Evolutionary conservation across 2,888 invertebrate genomes (phyloP).

Genomic region (Cerastis leucographa): DNA sequence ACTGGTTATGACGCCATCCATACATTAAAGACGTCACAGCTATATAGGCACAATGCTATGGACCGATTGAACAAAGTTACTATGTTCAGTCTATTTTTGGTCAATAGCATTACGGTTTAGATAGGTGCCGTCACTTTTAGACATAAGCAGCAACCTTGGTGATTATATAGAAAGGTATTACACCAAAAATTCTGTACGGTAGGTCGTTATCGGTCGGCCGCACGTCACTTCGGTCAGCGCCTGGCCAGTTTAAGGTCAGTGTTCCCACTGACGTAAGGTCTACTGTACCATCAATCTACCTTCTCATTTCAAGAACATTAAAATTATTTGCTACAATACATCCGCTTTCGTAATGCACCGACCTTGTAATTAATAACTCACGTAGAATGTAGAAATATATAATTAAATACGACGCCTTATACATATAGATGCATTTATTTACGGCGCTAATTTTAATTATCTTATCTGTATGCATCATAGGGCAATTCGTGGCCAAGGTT

Average conservation of each 20-base stretch:
- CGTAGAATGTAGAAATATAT: slow-evolving; percentile 20
- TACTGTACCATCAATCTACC: slow-evolving; percentile 4
- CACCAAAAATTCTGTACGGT: background rate
- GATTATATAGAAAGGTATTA: background rate
- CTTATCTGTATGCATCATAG: slow-evolving; percentile 44
- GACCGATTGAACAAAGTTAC: too few relatives aligned
- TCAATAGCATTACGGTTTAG: background rate
- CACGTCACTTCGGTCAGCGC: background rate
- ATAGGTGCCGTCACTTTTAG: slow-evolving; percentile 3
- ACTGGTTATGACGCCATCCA: slow-evolving; percentile 14
- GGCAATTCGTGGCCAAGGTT: slow-evolving; percentile 43
- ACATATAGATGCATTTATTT: slow-evolving; percentile 14
- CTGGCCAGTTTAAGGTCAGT: background rate
- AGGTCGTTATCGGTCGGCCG: background rate
- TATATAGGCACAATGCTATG: too few relatives aligned
- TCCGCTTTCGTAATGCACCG: background rate
- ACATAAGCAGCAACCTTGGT: background rate
- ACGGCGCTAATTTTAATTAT: slow-evolving; percentile 20
- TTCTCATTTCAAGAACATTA: slow-evolving; percentile 22
- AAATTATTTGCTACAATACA: slow-evolving; percentile 6
- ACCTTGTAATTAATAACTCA: slow-evolving; percentile 7
- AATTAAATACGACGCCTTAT: background rate
- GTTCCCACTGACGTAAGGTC: background rate
- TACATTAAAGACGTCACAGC: background rate
- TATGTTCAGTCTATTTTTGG: slow-evolving; percentile 18